Conservation (phyloP, 92 coral and sea anemone species). For the Meandrina meandrites region DNA sequence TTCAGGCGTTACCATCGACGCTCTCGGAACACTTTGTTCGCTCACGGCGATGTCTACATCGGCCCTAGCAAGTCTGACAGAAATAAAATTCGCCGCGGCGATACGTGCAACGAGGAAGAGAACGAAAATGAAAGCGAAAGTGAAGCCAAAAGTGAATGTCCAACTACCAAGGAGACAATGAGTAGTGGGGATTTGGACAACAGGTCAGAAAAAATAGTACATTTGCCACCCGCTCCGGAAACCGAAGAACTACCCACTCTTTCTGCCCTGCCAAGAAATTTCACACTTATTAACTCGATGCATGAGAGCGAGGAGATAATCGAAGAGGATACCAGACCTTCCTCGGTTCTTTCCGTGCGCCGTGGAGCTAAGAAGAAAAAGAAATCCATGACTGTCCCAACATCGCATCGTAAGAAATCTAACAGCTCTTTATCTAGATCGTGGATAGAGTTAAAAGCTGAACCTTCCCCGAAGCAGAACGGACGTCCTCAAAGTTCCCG, state of each 20-base stretch:
- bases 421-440: conserved; percentile 19
- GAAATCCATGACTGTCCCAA: not conserved
- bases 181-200: conserved; percentile 10
- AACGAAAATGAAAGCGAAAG: conserved; percentile 24
- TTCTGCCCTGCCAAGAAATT: conserved; percentile 42
- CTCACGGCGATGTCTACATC: conserved; percentile 80
- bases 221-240: not conserved
- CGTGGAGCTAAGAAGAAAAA: conserved; percentile 16
- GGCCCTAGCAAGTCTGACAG: conserved; percentile 41
- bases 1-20: conserved; percentile 72
- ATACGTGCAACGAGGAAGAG: conserved; percentile 16
- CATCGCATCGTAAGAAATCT: conserved; percentile 18
- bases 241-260: not conserved
- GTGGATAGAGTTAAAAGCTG: conserved; percentile 27
- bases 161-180: conserved; percentile 18
- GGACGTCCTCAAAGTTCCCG: conserved; percentile 38
- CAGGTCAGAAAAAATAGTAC: not conserved
- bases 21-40: conserved; percentile 82
- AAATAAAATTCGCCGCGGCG: not conserved
- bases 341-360: conserved; percentile 26
- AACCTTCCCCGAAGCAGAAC: not conserved
- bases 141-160: conserved; percentile 7
- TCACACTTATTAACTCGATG: conserved; percentile 37
- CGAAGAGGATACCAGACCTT: conserved; percentile 40
- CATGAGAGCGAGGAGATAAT: conserved; percentile 61